Evolutionary conservation across 2,797 vertebrate genomes (phyloP), one percentile per base, ranked within the genome.

Genomic region (Acipenser transmontanus): DNA sequence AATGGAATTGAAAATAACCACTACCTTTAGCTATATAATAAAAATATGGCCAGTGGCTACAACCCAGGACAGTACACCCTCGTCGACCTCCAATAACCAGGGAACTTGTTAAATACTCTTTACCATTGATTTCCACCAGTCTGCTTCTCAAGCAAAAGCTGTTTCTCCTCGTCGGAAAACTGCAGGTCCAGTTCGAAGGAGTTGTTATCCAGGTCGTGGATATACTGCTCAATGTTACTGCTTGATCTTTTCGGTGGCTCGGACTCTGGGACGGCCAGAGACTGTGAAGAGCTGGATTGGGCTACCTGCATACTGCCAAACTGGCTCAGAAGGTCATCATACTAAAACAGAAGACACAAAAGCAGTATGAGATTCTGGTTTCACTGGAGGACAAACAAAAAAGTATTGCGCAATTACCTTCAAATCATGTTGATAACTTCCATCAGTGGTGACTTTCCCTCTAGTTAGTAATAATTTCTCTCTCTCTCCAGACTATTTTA

Each of bases 261-360:
- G 0, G 87, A 77, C 50, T 97, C 95, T 6, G 87, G 80, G 5
- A 87, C 78, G 2, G 91, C 88, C 70, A 94, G 79, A 56, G 92
- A 93, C 78, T 94, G 93, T 47, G 91, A 90, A 10, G 94, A 93
- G 70, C 91, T 92, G 1, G 95, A 94, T n/a, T 91, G 90, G 52
- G 93, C 93, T 81, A 99, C 94, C 83, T 98, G 95, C 95, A 99
- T 96, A 81, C 93, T 95, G 85, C 96, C 98, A 80, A 99, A 99
- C 81, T 98, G 96, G 85, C 97, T 99, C 83, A 99, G 89, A 75
- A 99, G 97, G 81, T 98, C 98, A 79, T 99, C 97, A 1, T 99
- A 99, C 97, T 99, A 71, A 14, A 67, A 47, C 34, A 34, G 17
- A 34, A 34, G 2, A 34, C 4, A 3, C 34, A 34, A 13, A 61